Evolutionary conservation across 1,140 invertebrate species (phyloP), one percentile per base, ranked within the genome.

Genomic region (Sminthurinus signatus): DNA sequence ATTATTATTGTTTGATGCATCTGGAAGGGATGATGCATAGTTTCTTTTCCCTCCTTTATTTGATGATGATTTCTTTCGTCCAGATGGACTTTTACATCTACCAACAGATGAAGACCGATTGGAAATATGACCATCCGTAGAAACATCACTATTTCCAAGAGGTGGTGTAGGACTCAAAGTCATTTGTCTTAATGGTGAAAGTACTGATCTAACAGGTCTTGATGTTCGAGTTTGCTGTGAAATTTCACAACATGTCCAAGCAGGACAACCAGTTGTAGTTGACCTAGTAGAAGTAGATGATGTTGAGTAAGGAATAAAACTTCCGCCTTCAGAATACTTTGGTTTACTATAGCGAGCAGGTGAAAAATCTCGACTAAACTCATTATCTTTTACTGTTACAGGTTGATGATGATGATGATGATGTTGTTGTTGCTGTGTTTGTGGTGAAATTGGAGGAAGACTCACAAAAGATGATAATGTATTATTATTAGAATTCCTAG

Each of bases 1-100:
- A n/a, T n/a, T n/a, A n/a, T n/a, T n/a, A n/a, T n/a, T n/a, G n/a
- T n/a, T n/a, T n/a, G n/a, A n/a, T n/a, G n/a, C 44, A 54, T 71
- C 69, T 1, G 69, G 69, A 5, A 71, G 57, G 4, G 69, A 71
- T 17, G 65, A 57, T 0, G 69, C 65, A 28, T 71, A 71, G 28
- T 39, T 52, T 14, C 51, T 52, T n/a, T n/a, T n/a, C 5, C 32
- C 32, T 15, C 15, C 15, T 21, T 46, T 48, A 5, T 5, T n/a
- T 50, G 5, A 4, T 3, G 32, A 55, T 25, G 28, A 27, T 29
- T 59, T 62, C 48, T 19, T 23, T 27, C n/a, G 31, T 19, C 25
- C 21, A 12, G 14, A 17, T 14, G 31, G 31, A 43, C 12, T 43
- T 27, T 25, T 54, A n/a, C n/a, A 15, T 56, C 27, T 43, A 12